Percentiles rank a stretch among this genome's conserved stretches.
phyloP scores from a whole-genome alignment of 2,113 vertebrate species.

The Rousettus leschenaultii region DNA sequence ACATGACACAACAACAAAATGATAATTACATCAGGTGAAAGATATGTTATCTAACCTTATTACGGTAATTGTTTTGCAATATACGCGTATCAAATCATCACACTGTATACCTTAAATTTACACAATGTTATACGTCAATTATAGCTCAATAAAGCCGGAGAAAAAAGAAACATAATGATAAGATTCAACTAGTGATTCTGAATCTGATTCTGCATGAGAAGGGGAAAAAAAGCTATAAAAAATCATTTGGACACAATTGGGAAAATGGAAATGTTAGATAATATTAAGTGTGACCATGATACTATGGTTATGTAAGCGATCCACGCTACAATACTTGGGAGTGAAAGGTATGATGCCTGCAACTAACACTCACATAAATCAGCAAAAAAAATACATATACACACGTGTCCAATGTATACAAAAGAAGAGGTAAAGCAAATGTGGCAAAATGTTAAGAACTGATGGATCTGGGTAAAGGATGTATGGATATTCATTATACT shows the following conservation, averaged over 20 bases:
- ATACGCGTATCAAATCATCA: not conserved
- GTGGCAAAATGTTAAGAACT: not conserved
- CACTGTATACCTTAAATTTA: not conserved
- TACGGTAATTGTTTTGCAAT: not conserved
- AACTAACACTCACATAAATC: not conserved
- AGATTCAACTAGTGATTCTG: conserved; percentile 7
- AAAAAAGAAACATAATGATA: not conserved
- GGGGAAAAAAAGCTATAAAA: not conserved
- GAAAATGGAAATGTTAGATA: not conserved
- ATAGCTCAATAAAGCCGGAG: not conserved
- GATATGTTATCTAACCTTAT: not conserved
- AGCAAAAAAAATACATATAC: not conserved
- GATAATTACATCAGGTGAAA: not conserved
- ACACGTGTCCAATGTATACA: no score
- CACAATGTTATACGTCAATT: not conserved
- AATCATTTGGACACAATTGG: not conserved
- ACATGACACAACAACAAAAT: not conserved
- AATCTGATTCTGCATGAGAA: not conserved
- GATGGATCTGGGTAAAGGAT: not conserved
- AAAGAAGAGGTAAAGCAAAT: not conserved
- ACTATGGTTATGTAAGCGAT: not conserved
- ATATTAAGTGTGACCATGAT: not conserved
- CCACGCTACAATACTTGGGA: not conserved
- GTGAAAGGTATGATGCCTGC: not conserved
- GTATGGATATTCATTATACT: not conserved